Conservation (phyloP, 2,113 vertebrate species). For the Onychorhynchus coronatus region DNA sequence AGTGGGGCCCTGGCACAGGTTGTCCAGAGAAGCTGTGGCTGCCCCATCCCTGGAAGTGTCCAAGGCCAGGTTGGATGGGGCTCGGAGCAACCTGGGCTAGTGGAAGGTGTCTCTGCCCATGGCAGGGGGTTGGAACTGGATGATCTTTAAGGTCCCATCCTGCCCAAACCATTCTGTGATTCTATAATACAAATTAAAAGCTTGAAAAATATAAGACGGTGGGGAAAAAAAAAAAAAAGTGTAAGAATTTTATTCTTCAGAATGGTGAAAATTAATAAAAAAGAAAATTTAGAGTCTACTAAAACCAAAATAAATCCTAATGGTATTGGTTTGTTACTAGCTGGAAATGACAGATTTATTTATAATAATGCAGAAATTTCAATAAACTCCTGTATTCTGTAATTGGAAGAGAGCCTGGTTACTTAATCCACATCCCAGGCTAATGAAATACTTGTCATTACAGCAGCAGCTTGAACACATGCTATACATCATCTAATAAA, state of each 20-base stretch:
- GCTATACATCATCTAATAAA: background rate
- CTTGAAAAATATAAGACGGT: background rate
- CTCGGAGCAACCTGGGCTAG: background rate
- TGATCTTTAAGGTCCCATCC: too few species aligned
- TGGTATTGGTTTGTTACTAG: background rate
- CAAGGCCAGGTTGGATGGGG: background rate
- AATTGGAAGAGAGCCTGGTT: constrained; percentile 20
- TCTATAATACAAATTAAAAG: background rate
- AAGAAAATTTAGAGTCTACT: background rate
- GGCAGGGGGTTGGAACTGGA: background rate
- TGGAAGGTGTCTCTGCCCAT: background rate
- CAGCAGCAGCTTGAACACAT: constrained; percentile 4
- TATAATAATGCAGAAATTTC: constrained; percentile 36
- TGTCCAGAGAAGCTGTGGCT: background rate
- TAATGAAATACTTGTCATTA: constrained; percentile 52
- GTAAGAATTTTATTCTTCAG: background rate
- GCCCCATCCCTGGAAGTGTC: background rate
- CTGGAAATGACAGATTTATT: constrained; percentile 25
- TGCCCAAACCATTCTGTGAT: background rate
- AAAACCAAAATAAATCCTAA: background rate
- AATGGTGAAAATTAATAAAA: background rate
- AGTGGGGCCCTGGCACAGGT: background rate
- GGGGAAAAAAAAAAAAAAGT: background rate
- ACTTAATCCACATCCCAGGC: constrained; percentile 15
- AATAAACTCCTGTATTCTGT: background rate